Percentiles rank a stretch among this genome's conserved stretches.
These are phyloP conservation scores for Tetropium fuscum DNA, from an alignment of 2,888 invertebrate genomes.

Conservation along the genomic window DNA sequence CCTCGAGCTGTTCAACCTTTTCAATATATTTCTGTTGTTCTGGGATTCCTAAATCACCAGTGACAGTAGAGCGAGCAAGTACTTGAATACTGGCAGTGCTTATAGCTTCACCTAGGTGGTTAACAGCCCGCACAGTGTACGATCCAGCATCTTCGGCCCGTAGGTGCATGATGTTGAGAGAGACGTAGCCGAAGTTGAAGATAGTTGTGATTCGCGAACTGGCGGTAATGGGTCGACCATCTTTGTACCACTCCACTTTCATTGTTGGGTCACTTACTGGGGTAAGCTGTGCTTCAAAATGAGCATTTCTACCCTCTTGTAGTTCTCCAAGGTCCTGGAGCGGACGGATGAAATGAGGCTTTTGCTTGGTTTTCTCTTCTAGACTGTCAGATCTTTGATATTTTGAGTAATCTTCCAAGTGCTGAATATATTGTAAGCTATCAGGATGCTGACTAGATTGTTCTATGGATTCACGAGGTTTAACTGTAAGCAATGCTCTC, in stretches of 20 bases:
- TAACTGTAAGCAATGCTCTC: conserved; percentile 83
- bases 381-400: conserved; percentile 88
- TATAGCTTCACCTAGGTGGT: conserved; percentile 90
- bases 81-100: conserved; percentile 84
- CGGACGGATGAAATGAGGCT: conserved; percentile 89
- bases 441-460: conserved; percentile 91
- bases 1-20: conserved; percentile 91
- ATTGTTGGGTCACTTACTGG: conserved; percentile 94
- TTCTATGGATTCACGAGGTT: conserved; percentile 86
- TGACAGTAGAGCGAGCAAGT: conserved; percentile 82
- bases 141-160: conserved; percentile 98
- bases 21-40: conserved; percentile 93
- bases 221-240: conserved; percentile 94
- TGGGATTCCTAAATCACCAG: conserved; percentile 84
- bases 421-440: conserved; percentile 90
- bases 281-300: conserved; percentile 92
- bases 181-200: conserved; percentile 99
- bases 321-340: conserved; percentile 88
- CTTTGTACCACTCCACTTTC: conserved; percentile 98
- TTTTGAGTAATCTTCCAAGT: conserved; percentile 90
- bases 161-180: conserved; percentile 98
- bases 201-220: conserved; percentile 97
- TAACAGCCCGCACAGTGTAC: conserved; percentile 92
- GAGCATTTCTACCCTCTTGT: conserved; percentile 91
- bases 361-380: conserved; percentile 84